phyloP scores from a whole-genome alignment of 2,888 invertebrate genomes.

The Lomographa bimaculata region DNA sequence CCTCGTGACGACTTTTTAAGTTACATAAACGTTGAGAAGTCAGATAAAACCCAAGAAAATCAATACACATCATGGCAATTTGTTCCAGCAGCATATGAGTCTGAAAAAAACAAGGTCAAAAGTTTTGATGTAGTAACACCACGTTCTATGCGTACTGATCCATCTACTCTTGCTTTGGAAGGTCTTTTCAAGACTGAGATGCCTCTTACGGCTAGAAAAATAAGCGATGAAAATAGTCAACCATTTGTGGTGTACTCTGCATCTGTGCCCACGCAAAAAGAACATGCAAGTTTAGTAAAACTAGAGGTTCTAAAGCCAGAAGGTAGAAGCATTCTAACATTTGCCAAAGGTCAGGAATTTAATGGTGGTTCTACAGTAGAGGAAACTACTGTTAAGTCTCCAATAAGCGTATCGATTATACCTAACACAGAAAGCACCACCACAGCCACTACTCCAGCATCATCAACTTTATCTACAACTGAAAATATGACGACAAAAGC shows the following conservation, averaged over 20 bases:
- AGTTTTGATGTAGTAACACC: constrained; percentile 69
- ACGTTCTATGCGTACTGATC: constrained; percentile 71
- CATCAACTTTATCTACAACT: constrained; percentile 33
- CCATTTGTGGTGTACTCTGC: constrained; percentile 78
- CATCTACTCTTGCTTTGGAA: constrained; percentile 87
- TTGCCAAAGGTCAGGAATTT: constrained; percentile 70
- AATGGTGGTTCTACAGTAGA: constrained; percentile 54
- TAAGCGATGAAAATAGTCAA: constrained; percentile 50
- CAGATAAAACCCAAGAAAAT: constrained; percentile 48
- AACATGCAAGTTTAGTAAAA: constrained; percentile 61
- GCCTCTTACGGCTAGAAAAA: constrained; percentile 57
- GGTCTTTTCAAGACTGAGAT: constrained; percentile 85
- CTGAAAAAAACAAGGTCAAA: constrained; percentile 57
- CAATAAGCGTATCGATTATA: constrained; percentile 55
- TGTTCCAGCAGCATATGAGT: constrained; percentile 77
- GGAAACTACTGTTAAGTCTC: constrained; percentile 49
- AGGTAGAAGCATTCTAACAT: constrained; percentile 63
- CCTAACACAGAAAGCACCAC: constrained; percentile 38
- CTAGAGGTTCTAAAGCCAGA: constrained; percentile 60
- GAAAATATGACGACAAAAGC: constrained; percentile 36
- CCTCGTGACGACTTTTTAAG: constrained; percentile 63
- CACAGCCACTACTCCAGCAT: constrained; percentile 35
- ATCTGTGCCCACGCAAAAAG: constrained; percentile 55
- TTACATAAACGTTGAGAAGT: constrained; percentile 67
- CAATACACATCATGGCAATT: constrained; percentile 68